A percentile compares a stretch with the other conserved stretches of the same genome.
Conservation (phyloP, 2,797 vertebrate genomes). For the Fratercula arctica region DNA sequence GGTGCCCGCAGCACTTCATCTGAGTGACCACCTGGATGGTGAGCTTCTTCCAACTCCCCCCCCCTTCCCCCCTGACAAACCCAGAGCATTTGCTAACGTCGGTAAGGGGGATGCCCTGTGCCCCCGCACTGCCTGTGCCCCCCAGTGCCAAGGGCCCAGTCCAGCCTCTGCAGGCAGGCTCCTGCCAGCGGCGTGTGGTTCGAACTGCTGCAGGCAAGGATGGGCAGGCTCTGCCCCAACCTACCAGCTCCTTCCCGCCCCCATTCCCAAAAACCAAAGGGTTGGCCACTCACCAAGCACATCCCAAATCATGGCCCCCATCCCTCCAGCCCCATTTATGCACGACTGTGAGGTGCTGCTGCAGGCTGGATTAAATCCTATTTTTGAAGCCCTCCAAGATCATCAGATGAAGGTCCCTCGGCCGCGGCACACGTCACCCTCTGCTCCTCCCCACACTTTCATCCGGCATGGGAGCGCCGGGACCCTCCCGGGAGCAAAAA, state of each 20-base stretch:
- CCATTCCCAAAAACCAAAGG: neutral
- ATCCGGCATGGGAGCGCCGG: rapidly evolving
- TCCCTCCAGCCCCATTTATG: neutral
- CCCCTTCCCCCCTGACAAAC: neutral
- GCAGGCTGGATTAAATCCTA: neutral
- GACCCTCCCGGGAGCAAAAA: neutral
- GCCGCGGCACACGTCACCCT: neutral
- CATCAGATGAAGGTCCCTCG: neutral
- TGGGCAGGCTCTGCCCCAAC: neutral
- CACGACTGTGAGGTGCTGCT: rapidly evolving
- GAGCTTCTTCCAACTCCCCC: neutral
- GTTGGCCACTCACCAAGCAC: neutral
- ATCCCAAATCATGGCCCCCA: neutral
- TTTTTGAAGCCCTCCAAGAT: neutral
- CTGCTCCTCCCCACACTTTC: neutral
- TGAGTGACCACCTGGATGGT: neutral
- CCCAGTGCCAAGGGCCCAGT: rapidly evolving
- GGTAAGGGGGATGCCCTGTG: neutral
- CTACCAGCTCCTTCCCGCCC: neutral
- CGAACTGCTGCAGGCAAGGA: rapidly evolving
- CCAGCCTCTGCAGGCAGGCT: neutral
- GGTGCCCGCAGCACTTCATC: neutral
- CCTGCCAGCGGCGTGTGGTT: neutral
- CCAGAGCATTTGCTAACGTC: neutral
- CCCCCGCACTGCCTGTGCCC: neutral